These are phyloP conservation scores for Heliconius congener DNA, from an alignment of 1,140 invertebrate genomes.

Conservation along the genomic window DNA sequence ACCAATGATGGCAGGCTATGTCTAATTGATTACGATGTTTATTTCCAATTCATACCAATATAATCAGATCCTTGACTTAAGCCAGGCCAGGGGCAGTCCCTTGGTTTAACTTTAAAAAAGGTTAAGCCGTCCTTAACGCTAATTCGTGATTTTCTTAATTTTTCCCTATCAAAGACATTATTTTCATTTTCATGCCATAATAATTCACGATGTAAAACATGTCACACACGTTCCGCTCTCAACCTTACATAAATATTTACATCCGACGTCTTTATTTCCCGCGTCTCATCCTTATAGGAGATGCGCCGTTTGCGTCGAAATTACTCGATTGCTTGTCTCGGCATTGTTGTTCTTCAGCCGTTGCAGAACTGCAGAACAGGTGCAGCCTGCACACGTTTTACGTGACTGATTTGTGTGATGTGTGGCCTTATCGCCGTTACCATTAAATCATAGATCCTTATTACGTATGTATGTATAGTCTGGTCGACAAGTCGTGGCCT, in stretches of 20 bases:
- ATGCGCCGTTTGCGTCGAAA: constrained; percentile 61
- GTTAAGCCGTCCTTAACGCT: constrained; percentile 22
- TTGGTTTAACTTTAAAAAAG: not conserved
- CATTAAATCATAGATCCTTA: constrained; percentile 37
- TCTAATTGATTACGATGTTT: not conserved
- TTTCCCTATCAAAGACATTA: not conserved
- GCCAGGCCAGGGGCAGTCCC: not conserved
- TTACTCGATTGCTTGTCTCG: constrained; percentile 66
- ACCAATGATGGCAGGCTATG: constrained; percentile 22
- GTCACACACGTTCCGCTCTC: constrained; percentile 19
- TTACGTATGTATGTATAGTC: constrained; percentile 34
- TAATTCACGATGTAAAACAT: not conserved
- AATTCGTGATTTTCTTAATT: constrained; percentile 11
- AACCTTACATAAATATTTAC: constrained; percentile 38
- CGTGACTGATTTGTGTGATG: constrained; percentile 61
- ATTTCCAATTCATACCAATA: not conserved
- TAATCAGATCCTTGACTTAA: constrained; percentile 12
- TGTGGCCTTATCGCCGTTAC: constrained; percentile 38
- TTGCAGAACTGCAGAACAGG: constrained; percentile 64
- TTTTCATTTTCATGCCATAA: not conserved
- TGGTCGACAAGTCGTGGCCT: too few relatives aligned
- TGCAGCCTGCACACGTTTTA: constrained; percentile 58
- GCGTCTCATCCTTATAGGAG: constrained; percentile 66
- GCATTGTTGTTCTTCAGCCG: constrained; percentile 72
- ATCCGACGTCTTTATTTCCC: constrained; percentile 54